Evolutionary conservation across 2,113 vertebrate genomes (phyloP), one percentile per base, ranked within the genome.

Genomic region (Cyrtonyx montezumae): DNA sequence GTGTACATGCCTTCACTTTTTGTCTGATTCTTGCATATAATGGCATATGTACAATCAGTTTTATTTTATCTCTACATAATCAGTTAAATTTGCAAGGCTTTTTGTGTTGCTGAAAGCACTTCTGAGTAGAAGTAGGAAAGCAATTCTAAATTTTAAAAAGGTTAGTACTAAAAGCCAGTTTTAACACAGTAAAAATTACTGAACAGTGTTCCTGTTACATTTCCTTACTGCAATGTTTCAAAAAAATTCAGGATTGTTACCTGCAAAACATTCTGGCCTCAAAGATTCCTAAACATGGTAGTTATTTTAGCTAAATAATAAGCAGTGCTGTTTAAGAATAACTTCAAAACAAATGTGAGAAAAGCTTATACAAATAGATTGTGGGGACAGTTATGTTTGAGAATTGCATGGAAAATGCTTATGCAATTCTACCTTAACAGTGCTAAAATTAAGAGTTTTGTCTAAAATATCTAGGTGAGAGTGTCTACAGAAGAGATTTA

Each of bases 381-480:
- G 22, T 28, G 22, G 15, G 8, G 6, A 6, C 6, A 61, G 8
- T 46, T 68, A 28, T 69, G 12, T 83, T 23, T 69, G 15, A 34
- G 40, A 83, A 48, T 32, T 48, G 6, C 8, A 40, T 34, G 8
- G 48, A 69, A 82, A 75, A 42, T 40, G 25, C 7, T 76, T 22
- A 56, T 37, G 56, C 28, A 61, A 28, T 28, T 62, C 22, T 63
- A 40, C 19, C 12, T 69, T 28, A 0, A 1, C 1, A 1, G 14
- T 9, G 5, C 12, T 48, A 32, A 32, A 43, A 43, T 42, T 28
- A 40, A n/a, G n/a, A n/a, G 9, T 59, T 67, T 67, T 42, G 8
- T 53, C 67, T 61, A 28, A 53, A 81, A 28, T 36, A 53, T n/a
- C 43, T 1, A 2, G 2, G 9, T 46, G 22, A 37, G 36, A 7